A percentile compares a stretch with the other conserved stretches of the same genome.
phyloP scores from a whole-genome alignment of 2,797 vertebrate species.

The Neosilurus hyrtlii region DNA sequence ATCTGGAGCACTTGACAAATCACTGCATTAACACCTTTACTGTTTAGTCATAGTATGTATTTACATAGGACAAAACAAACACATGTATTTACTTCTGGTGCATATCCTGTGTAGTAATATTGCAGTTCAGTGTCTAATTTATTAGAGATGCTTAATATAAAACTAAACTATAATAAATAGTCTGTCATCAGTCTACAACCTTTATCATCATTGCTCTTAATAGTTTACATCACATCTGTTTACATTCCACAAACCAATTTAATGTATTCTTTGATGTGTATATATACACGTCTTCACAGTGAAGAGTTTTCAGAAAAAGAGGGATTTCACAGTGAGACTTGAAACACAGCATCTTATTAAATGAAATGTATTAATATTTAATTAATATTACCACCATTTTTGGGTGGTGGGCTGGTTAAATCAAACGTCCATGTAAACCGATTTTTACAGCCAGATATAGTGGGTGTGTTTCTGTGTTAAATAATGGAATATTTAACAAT shows the following conservation, averaged over 20 bases:
- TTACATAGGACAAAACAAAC: not conserved
- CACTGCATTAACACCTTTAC: not conserved
- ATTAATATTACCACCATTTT: too few relatives aligned
- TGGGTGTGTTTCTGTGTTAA: too few relatives aligned
- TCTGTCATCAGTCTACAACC: not conserved
- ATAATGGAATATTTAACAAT: too few relatives aligned
- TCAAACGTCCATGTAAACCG: too few relatives aligned
- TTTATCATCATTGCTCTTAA: not conserved
- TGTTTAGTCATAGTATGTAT: not conserved
- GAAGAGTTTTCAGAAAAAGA: not conserved
- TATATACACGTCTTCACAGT: not conserved
- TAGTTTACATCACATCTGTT: not conserved
- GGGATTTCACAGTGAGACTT: not conserved
- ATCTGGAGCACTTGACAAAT: not conserved
- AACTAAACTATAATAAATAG: not conserved
- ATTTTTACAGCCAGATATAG: too few relatives aligned
- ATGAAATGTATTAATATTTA: not conserved
- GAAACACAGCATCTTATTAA: not conserved
- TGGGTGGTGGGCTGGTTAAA: too few relatives aligned
- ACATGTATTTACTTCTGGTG: too few relatives aligned
- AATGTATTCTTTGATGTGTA: not conserved
- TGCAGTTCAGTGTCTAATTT: not conserved
- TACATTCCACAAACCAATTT: not conserved
- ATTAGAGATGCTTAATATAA: not conserved
- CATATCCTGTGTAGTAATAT: not conserved